Evolutionary conservation across 64 coral and sea anemone genomes (phyloP), one percentile per base, ranked within the genome.

Genomic region (Actinia tenebrosa): DNA sequence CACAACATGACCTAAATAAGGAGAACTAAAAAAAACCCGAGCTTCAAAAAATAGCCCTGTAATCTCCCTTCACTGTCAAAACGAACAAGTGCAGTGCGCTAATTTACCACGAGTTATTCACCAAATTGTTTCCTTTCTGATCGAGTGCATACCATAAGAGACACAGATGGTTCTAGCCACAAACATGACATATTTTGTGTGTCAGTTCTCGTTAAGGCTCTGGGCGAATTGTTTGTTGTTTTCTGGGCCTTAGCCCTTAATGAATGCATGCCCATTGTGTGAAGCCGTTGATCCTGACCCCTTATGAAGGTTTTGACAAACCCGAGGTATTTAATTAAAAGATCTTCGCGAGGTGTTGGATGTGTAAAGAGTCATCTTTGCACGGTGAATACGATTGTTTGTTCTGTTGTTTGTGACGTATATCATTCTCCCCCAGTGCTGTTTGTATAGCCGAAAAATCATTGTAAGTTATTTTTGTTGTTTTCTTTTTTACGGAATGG

Each of bases 311-410:
- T 68, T 84, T 86, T 92, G 91, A 92, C 91, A 95, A 95, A 89
- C 82, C 90, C 75, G 59, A 86, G 90, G 89, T 75, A 80, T 89
- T 92, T 95, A 92, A 95, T 92, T 95, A 87, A 95, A 95, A 89
- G 91, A 95, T 92, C 84, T 79, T 66, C 68, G 87, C 56, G 78
- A 90, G 90, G 91, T 92, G 85, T 63, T 92, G 53, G 87, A 86
- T 95, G 86, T 95, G 94, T 87, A 92, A 95, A 95, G 91, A 92
- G 92, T 75, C 69, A 43, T 25, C 89, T 92, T 92, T 95, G 84
- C 86, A 77, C 83, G 84, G 75, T 92, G 91, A 92, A 95, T 87
- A 60, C 91, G 92, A 95, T 92, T 95, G 94, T 95, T 95, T 92
- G 87, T 87, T 63, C 86, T 89, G 78, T 77, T 92, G 85, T 87